phyloP scores from a whole-genome alignment of 2,113 vertebrate species.

The Platichthys stellatus region DNA sequence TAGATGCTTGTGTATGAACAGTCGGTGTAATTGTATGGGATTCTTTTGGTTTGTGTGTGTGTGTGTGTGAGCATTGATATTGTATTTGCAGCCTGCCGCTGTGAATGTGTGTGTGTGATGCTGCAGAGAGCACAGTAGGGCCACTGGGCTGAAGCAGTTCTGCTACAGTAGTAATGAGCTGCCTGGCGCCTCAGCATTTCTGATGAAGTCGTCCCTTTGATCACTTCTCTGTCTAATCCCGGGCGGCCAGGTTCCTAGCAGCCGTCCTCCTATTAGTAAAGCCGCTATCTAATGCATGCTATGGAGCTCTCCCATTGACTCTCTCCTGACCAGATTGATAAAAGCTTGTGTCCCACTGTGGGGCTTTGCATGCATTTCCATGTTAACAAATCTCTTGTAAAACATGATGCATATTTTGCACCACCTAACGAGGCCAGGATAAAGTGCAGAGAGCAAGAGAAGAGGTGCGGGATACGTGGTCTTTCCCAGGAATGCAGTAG shows the following conservation, averaged over 20 bases:
- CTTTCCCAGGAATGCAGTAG: not conserved
- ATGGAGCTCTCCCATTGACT: constrained; percentile 67
- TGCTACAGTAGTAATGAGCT: constrained; percentile 74
- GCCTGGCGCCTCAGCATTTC: constrained; percentile 73
- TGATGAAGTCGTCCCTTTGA: constrained; percentile 78
- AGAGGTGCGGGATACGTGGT: not conserved
- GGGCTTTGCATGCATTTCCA: constrained; percentile 65
- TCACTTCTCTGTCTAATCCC: constrained; percentile 77
- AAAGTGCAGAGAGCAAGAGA: constrained; percentile 14
- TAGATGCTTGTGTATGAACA: constrained; percentile 6
- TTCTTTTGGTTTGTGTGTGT: constrained; percentile 19
- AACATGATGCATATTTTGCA: constrained; percentile 60
- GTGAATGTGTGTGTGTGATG: constrained; percentile 44
- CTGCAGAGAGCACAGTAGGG: constrained; percentile 40
- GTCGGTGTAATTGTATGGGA: constrained; percentile 19
- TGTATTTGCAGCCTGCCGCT: constrained; percentile 25
- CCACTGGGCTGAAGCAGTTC: constrained; percentile 54
- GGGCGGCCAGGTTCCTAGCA: constrained; percentile 61
- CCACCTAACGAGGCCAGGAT: constrained; percentile 61
- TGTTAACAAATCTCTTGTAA: constrained; percentile 69
- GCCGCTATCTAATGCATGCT: constrained; percentile 51
- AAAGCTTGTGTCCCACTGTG: constrained; percentile 33
- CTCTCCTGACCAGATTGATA: constrained; percentile 68
- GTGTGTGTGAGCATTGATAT: constrained; percentile 25
- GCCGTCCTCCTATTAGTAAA: constrained; percentile 69